Evolutionary conservation across 1,140 invertebrate genomes (phyloP).

Genomic region (Brachionus calyciflorus): DNA sequence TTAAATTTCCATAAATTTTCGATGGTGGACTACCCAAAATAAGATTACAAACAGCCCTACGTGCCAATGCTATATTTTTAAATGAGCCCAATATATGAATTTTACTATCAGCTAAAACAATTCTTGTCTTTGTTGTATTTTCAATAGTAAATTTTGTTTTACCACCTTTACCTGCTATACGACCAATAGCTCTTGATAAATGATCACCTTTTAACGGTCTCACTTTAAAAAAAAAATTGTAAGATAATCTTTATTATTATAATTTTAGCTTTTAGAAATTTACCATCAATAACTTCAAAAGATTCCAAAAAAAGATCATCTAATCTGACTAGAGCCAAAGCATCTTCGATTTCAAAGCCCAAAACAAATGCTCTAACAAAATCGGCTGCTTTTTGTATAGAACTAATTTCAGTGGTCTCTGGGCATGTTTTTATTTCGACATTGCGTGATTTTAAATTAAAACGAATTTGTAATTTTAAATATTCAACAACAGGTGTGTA

Average conservation of each 20-base stretch:
- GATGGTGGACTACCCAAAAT: conserved; percentile 92
- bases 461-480: conserved; percentile 85
- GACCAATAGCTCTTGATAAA: conserved; percentile 86
- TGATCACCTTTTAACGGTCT: conserved; percentile 93
- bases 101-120: conserved; percentile 90
- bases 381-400: conserved; percentile 94
- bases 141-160: conserved; percentile 97
- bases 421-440: conserved; percentile 75
- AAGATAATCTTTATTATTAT: neutral
- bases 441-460: conserved; percentile 84
- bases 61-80: conserved; percentile 91
- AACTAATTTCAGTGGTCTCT: conserved; percentile 79
- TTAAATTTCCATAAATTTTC: conserved; percentile 89
- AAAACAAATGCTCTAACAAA: conserved; percentile 93
- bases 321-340: conserved; percentile 84
- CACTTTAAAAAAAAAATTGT: conserved; percentile 64
- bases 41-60: conserved; percentile 91
- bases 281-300: conserved; percentile 87
- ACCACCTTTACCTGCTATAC: conserved; percentile 93
- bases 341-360: conserved; percentile 88
- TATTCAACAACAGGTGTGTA: conserved; percentile 93
- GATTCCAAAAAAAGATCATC: conserved; percentile 96
- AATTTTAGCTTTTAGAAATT: neutral
- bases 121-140: conserved; percentile 96
- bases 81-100: conserved; percentile 96